Evolutionary conservation across 2,797 vertebrate species (phyloP).

Genomic region (Cichlasoma orientale): DNA sequence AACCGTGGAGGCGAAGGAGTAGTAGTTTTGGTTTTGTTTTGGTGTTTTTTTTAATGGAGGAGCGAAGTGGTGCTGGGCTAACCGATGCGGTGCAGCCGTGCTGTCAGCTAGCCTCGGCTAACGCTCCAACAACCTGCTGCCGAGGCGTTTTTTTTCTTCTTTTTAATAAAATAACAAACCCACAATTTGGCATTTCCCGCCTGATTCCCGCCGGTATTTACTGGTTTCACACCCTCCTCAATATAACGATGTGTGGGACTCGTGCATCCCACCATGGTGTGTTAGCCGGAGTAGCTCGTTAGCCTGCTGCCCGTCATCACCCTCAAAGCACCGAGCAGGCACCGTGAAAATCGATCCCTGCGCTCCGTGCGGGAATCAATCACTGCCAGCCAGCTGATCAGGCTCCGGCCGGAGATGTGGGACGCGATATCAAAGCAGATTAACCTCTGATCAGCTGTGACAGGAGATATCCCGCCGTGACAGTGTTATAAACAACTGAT

Average conservation of each 20-base stretch:
- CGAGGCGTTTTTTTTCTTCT: background rate
- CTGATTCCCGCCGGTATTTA: rapidly evolving
- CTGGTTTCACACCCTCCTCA: rapidly evolving
- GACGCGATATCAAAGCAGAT: constrained; percentile 13
- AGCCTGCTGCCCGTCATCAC: constrained; percentile 47
- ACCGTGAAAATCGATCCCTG: constrained; percentile 38
- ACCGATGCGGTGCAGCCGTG: constrained; percentile 24
- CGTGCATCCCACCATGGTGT: constrained; percentile 4
- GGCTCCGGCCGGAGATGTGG: background rate
- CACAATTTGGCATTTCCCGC: rapidly evolving
- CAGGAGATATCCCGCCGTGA: constrained; percentile 27
- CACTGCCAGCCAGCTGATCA: constrained; percentile 8
- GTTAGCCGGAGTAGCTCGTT: constrained; percentile 43
- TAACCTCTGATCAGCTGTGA: constrained; percentile 29
- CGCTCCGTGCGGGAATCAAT: constrained; percentile 23
- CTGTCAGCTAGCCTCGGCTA: constrained; percentile 31
- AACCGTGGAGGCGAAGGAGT: background rate
- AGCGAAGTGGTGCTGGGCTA: constrained; percentile 57
- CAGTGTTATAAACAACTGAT: constrained; percentile 31
- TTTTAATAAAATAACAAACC: rapidly evolving
- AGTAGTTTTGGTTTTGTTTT: background rate
- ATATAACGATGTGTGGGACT: background rate
- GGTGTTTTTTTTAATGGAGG: background rate
- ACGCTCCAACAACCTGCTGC: constrained; percentile 25
- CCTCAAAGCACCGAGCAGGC: constrained; percentile 20